Evolutionary conservation across 2,888 invertebrate species (phyloP), one percentile per base, ranked within the genome.

Genomic region (Athrips mouffetella): DNA sequence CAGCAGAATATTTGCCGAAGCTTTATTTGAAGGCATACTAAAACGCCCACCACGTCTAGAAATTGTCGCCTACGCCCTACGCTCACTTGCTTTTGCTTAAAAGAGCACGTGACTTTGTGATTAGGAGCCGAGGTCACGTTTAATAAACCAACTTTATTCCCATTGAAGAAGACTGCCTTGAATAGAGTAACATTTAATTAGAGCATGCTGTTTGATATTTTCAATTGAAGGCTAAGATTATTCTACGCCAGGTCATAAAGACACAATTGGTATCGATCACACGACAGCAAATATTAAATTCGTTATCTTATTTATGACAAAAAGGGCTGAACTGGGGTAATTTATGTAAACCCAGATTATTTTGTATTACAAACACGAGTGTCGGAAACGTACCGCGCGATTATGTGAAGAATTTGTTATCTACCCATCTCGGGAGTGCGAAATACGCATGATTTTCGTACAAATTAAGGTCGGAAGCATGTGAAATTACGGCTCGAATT

Each of bases 211-310:
- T 3, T 31, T 15, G 16, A 7, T 15, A 16, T 5, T 13, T 11
- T 31, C 13, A 31, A 31, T 31, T 15, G 31, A 31, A 31, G 31
- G 31, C 16, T 31, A 13, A 30, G 11, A 8, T 4, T 27, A 27
- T 8, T n/a, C 7, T 2, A 27, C 8, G n/a, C n/a, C 3, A 10
- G n/a, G 27, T 27, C n/a, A n/a, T n/a, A n/a, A n/a, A n/a, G n/a
- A n/a, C n/a, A n/a, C n/a, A n/a, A n/a, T n/a, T n/a, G n/a, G n/a
- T n/a, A n/a, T 30, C 33, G 37, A 59, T 58, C 56, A 58, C 57
- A 55, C 48, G 58, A 61, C 63, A 62, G 62, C 58, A 58, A 51
- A 58, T 62, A 64, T 68, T 62, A 63, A 54, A 62, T 65, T 63
- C 60, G 57, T 59, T 60, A 56, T 35, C 42, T 53, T 61, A 58